Conservation (phyloP, 2,888 invertebrate species). For the Spisula solida region DNA sequence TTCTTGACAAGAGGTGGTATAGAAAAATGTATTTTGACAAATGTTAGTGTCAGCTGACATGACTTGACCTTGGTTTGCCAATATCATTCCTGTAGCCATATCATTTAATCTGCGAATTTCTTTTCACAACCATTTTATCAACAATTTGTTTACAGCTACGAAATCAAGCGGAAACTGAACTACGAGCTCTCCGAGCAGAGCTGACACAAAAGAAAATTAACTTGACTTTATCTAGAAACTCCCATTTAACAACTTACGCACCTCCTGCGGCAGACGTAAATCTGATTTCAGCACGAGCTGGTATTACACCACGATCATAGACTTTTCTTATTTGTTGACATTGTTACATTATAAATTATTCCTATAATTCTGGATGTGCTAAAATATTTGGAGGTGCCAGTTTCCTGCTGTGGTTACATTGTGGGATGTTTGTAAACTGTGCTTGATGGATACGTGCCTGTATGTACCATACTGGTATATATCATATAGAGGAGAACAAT, state of each 20-base stretch:
- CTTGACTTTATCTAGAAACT: slow-evolving; percentile 87
- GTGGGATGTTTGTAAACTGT: background rate
- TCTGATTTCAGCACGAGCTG: slow-evolving; percentile 64
- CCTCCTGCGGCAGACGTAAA: slow-evolving; percentile 69
- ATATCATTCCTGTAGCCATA: background rate
- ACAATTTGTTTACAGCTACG: slow-evolving; percentile 87
- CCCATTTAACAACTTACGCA: slow-evolving; percentile 80
- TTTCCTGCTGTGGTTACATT: background rate
- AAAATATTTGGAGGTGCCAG: slow-evolving; percentile 30
- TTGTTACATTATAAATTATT: background rate
- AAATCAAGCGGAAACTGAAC: slow-evolving; percentile 88
- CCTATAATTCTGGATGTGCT: slow-evolving; percentile 7
- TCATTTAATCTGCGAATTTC: background rate
- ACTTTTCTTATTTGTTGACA: background rate
- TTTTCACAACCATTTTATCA: slow-evolving; percentile 3
- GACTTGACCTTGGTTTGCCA: background rate
- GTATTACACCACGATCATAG: slow-evolving; percentile 69
- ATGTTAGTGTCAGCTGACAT: too few relatives aligned
- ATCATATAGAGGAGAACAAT: background rate
- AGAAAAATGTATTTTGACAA: too few relatives aligned
- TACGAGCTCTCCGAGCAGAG: slow-evolving; percentile 88
- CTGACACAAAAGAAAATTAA: slow-evolving; percentile 89
- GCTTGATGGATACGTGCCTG: background rate
- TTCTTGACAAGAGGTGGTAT: too few relatives aligned
- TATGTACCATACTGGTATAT: background rate